Conservation (phyloP, 2,113 vertebrate species). For the Holacanthus passer region DNA sequence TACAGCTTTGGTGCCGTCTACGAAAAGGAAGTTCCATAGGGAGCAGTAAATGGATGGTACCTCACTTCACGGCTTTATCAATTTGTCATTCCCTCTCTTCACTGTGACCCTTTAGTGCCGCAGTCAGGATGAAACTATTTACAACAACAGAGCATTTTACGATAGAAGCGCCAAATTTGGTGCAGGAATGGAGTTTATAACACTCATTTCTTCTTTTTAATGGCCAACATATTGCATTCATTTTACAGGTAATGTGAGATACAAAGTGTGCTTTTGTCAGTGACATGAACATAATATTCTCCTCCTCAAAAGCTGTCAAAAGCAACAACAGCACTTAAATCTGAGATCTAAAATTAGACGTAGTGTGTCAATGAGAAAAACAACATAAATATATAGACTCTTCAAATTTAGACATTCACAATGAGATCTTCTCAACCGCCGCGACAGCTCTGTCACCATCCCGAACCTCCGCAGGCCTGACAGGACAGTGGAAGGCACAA, state of each 20-base stretch:
- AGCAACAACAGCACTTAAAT: slow-evolving; percentile 14
- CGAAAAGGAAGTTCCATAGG: slow-evolving; percentile 74
- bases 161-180: slow-evolving; percentile 47
- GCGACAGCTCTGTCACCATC: slow-evolving; percentile 65
- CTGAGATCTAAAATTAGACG: slow-evolving; percentile 40
- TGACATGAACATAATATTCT: slow-evolving; percentile 6
- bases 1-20: slow-evolving; percentile 69
- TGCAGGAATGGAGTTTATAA: slow-evolving; percentile 28
- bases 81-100: slow-evolving; percentile 82
- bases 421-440: slow-evolving; percentile 45
- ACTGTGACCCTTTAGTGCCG: slow-evolving; percentile 55
- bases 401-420: slow-evolving; percentile 32
- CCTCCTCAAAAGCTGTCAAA: slow-evolving; percentile 32
- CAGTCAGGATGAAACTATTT: slow-evolving; percentile 59
- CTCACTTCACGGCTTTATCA: slow-evolving; percentile 75
- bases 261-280: slow-evolving; percentile 11
- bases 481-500: slow-evolving; percentile 64
- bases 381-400: slow-evolving; percentile 17
- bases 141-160: slow-evolving; percentile 64
- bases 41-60: slow-evolving; percentile 75
- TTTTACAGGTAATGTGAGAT: slow-evolving; percentile 36
- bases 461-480: slow-evolving; percentile 69
- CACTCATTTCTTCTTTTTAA: slow-evolving; percentile 13
- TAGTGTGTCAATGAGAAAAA: slow-evolving; percentile 27
- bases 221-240: slow-evolving; percentile 28